Conservation (phyloP, 2,888 invertebrate species). For the Leucophenga montana region DNA sequence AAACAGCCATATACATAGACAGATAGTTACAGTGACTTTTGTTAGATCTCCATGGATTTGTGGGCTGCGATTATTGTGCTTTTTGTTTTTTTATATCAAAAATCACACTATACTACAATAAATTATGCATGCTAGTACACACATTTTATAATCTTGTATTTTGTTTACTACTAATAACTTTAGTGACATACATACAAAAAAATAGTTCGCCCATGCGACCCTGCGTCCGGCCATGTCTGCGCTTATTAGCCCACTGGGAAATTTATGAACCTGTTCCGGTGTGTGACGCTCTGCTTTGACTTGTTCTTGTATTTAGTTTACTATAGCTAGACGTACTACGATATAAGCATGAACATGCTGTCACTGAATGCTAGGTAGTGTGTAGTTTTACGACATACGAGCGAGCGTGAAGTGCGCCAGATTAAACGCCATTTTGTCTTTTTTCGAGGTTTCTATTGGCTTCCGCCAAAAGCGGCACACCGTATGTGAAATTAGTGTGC, state of each 20-base stretch:
- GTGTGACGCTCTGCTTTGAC: slow-evolving; percentile 37
- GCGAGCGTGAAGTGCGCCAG: too few species aligned
- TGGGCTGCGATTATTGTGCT: neutral
- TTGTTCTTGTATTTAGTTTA: too few species aligned
- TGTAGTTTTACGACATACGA: too few species aligned
- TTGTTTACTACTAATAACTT: slow-evolving; percentile 11
- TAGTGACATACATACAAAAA: neutral
- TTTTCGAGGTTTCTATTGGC: too few species aligned
- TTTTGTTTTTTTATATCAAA: neutral
- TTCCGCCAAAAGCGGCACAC: too few species aligned
- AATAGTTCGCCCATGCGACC: too few species aligned
- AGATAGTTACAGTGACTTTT: neutral
- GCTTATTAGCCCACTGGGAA: slow-evolving; percentile 51
- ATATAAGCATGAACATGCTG: too few species aligned
- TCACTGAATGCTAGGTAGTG: too few species aligned
- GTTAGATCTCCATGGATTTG: neutral
- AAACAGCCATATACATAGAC: too few species aligned
- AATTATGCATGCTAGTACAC: neutral
- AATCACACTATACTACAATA: neutral
- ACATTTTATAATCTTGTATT: neutral
- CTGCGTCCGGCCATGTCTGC: neutral
- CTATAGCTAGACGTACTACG: too few species aligned
- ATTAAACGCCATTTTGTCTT: too few species aligned
- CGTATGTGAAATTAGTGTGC: too few species aligned
- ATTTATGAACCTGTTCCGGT: slow-evolving; percentile 66